A percentile compares a stretch with the other conserved stretches of the same genome.
Evolutionary conservation across 2,797 vertebrate species (phyloP).

Genomic region (Dermochelys coriacea): DNA sequence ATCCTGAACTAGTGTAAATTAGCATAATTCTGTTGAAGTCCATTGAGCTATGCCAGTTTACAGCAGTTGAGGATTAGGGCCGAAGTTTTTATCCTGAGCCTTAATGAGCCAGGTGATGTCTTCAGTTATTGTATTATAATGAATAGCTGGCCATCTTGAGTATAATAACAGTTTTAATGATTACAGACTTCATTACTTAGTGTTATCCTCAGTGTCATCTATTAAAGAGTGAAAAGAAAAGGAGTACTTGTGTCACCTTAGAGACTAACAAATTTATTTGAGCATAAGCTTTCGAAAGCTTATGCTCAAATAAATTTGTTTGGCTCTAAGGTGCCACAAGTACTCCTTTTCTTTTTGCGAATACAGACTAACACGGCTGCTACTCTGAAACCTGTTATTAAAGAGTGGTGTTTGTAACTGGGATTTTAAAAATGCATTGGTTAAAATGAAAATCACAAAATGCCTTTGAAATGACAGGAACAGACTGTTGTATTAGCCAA

Average conservation of each 20-base stretch:
- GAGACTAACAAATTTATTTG: no score
- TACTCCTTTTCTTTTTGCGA: no score
- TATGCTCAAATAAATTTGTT: no score
- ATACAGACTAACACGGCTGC: no score
- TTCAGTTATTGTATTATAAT: not conserved
- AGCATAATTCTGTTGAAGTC: no score
- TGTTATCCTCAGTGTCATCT: not conserved
- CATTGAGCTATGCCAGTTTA: no score
- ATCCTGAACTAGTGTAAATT: not conserved
- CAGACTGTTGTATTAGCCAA: not conserved
- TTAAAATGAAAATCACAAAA: not conserved
- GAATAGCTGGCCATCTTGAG: not conserved
- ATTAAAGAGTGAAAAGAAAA: not conserved
- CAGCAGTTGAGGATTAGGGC: not conserved
- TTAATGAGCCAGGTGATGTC: not conserved
- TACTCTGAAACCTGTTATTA: no score
- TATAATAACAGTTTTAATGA: not conserved
- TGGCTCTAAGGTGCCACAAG: no score
- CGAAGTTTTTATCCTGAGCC: not conserved
- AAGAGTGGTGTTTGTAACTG: not conserved
- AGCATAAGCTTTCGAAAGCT: no score
- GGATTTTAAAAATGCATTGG: not conserved
- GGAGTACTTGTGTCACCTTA: no score
- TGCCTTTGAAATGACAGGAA: not conserved
- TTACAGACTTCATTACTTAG: not conserved